Base-by-base conservation (phyloP, 1,140 invertebrate genomes). In the Neelides sp. region DNA sequence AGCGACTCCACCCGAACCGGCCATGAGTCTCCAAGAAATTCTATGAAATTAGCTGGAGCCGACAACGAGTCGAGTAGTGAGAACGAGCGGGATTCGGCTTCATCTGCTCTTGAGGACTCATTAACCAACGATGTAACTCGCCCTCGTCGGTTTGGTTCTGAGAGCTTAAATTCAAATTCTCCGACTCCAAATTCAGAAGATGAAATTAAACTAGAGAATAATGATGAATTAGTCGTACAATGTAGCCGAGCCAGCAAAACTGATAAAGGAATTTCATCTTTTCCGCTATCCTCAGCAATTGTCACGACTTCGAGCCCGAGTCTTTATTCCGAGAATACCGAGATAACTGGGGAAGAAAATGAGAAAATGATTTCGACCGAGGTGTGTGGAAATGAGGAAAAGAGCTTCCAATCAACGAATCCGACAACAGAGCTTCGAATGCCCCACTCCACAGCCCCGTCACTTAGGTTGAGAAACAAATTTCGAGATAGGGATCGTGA, bases 21-120 rank as follows among this genome's bases (percentile, higher is more conserved):
- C 4, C 44, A 59, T 24, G 50, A 59, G 27, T 49, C 44, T 17
- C 52, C 52, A 5, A n/a, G 48, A 19, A 54, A 46, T 47, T 54
- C 55, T 13, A 34, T 45, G 19, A 53, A 54, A 45, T 19, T 52
- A 4, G 8, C 27, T 2, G 15, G n/a, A 8, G 15, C 36, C 8
- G 50, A 27, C 3, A 45, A 45, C 15, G n/a, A 15, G 30, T 34
- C 24, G 4, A n/a, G 20, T 12, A 32, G 19, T 28, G 13, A 7
- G 13, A 15, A 30, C 15, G 40, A 42, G 8, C 8, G 5, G n/a
- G 20, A 42, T 5, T 28, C 23, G 30, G 15, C 32, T 4, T 47
- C 30, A 32, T 8, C 4, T 10, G 4, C 12, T 20, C 4, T 42
- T 22, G 15, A 15, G 24, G 35, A 24, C n/a, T n/a, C n/a, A n/a